Evolutionary conservation across 2,113 vertebrate species (phyloP), one percentile per base, ranked within the genome.

Genomic region (Carlito syrichta): DNA sequence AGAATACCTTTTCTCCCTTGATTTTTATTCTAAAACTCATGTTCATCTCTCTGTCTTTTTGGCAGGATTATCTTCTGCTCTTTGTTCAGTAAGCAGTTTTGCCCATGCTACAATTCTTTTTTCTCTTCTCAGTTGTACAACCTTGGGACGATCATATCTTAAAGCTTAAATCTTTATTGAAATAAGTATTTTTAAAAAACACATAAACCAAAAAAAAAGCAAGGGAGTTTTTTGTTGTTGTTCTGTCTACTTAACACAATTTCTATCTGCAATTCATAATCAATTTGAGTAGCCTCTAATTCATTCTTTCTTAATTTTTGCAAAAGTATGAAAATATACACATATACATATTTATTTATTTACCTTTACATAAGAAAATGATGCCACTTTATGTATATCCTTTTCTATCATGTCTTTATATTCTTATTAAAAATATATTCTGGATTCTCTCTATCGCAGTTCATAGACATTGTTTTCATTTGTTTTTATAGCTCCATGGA

Each of bases 361-460:
- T 68, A 68, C 35, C 56, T 50, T 35, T 48, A 88, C 6, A 62
- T 86, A 86, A 82, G 45, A 0, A 68, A 83, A 86, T 71, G 5
- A 32, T 86, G n/a, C 8, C 14, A 56, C 85, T 20, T 2, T 58
- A 9, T 62, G 38, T 40, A 45, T 27, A 81, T 76, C 48, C 14
- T 63, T 86, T 73, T 73, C 5, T 27, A 74, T 63, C 13, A 63
- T 60, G 25, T 23, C 5, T 81, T 48, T 56, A 30, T 74, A n/a
- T 38, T 40, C 35, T 91, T 76, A 56, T 43, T 91, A 71, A 78
- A 95, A 58, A 77, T 74, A 68, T 25, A 66, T 68, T 93, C 71
- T 68, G 3, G 20, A 60, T 27, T 89, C 17, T 79, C 35, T 50
- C 40, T 50, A 25, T 43, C 71, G 22, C 25, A 85, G 5, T 69